These are phyloP conservation scores for Drosophila sturtevanti DNA, from an alignment of 1,140 invertebrate species.

Conservation along the genomic window DNA sequence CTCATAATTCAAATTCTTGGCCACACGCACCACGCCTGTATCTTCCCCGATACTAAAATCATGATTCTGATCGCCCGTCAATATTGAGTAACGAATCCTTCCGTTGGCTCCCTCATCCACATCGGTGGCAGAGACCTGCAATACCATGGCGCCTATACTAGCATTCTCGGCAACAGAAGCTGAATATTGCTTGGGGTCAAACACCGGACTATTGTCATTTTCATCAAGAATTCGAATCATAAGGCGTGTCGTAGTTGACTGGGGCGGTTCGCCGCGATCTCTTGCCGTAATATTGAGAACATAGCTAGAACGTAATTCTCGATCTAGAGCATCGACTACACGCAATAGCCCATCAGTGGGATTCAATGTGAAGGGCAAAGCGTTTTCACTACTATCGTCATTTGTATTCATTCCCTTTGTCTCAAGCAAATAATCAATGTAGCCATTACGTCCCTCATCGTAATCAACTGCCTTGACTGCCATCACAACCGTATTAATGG, in stretches of 20 bases:
- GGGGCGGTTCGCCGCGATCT: slow-evolving; percentile 93
- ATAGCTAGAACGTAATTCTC: slow-evolving; percentile 93
- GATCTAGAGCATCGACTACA: slow-evolving; percentile 91
- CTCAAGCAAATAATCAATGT: slow-evolving; percentile 93
- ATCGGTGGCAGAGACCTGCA: slow-evolving; percentile 96
- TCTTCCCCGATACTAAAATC: slow-evolving; percentile 96
- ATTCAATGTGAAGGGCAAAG: slow-evolving; percentile 90
- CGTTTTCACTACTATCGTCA: neutral
- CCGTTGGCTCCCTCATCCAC: slow-evolving; percentile 95
- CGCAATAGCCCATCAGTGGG: slow-evolving; percentile 93
- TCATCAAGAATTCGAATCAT: slow-evolving; percentile 92
- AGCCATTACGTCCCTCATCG: slow-evolving; percentile 96
- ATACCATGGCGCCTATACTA: slow-evolving; percentile 94
- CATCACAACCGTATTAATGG: slow-evolving; percentile 94
- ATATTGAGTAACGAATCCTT: slow-evolving; percentile 93
- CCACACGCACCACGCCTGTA: slow-evolving; percentile 93
- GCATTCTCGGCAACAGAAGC: slow-evolving; percentile 95
- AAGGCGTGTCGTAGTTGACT: slow-evolving; percentile 88
- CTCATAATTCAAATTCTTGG: slow-evolving; percentile 96
- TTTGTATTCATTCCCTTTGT: slow-evolving; percentile 56
- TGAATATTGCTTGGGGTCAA: slow-evolving; percentile 94
- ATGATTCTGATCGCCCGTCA: slow-evolving; percentile 93
- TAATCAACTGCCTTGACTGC: slow-evolving; percentile 94
- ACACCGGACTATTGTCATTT: slow-evolving; percentile 97
- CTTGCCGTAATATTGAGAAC: slow-evolving; percentile 91